Conservation (phyloP, 2,113 vertebrate genomes). For the Mesitornis unicolor region DNA sequence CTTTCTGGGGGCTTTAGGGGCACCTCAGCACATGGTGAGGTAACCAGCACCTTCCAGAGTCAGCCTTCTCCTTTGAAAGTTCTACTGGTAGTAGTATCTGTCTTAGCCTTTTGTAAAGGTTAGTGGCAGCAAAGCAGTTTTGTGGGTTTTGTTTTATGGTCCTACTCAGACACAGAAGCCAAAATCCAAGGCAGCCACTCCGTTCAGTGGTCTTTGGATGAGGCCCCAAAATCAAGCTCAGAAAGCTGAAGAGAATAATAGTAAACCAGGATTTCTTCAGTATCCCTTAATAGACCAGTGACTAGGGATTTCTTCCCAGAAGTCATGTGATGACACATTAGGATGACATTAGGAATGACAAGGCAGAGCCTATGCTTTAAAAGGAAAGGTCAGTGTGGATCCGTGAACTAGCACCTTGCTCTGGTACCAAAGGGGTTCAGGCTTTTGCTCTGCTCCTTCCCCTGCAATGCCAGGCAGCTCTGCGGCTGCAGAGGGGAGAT, state of each 20-base stretch:
- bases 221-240: background rate
- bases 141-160: background rate
- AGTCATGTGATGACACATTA: background rate
- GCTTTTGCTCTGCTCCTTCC: background rate
- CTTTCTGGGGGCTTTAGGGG: background rate
- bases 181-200: background rate
- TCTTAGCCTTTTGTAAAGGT: background rate
- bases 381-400: background rate
- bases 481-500: accelerated
- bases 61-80: background rate
- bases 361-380: background rate
- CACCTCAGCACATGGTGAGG: background rate
- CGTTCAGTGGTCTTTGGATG: accelerated
- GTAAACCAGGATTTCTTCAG: background rate
- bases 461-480: background rate
- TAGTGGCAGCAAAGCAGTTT: background rate
- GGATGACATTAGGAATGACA: background rate
- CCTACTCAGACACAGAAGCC: background rate
- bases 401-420: background rate
- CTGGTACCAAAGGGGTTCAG: background rate
- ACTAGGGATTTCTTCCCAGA: background rate
- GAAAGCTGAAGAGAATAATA: background rate
- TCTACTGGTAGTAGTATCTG: background rate
- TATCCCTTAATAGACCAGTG: background rate
- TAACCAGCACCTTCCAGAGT: background rate